Evolutionary conservation across 2,113 vertebrate genomes (phyloP), one percentile per base, ranked within the genome.

Genomic region (Origma solitaria): DNA sequence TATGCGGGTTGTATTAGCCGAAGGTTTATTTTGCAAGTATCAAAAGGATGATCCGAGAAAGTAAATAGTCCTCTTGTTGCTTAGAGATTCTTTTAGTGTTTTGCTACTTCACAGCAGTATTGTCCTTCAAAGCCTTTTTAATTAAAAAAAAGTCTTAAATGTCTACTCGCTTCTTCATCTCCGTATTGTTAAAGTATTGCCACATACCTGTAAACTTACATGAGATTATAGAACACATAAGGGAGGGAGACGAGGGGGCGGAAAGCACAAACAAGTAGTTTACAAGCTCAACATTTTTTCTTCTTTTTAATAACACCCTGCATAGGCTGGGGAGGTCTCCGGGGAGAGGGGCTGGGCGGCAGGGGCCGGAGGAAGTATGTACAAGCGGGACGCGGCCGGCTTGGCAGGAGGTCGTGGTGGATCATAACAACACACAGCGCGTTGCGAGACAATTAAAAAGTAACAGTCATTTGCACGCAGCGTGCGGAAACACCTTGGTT

Each of bases 381-480:
- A 96, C 97, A 98, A 82, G 56, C 31, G 40, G 89, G 91, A 86
- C 57, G 76, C 45, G 53, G 94, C 64, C 31, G 90, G 84, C 92
- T 96, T 94, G 60, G 65, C 96, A 92, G 96, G 86, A 85, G 96
- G 70, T 96, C 61, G 38, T 88, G 92, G 40, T 78, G 97, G 80
- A 92, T 91, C 80, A n/a, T 82, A 96, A 97, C 92, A 96, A 95
- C 97, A 92, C 96, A 98, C 95, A 96, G 93, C 66, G 95, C 92
- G 7, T 96, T 88, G 90, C 40, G 95, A 96, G 94, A 98, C 97
- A 98, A 95, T 96, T 97, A 96, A 97, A 97, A 98, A 98, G 98
- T 99, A 99, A 99, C 98, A 99, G 98, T 99, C 98, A 92, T 97
- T 95, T 96, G 98, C 97, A 98, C 97, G 61, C 93, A 90, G 95